Conservation (phyloP, 2,113 vertebrate species). For the Pitta sordida region DNA sequence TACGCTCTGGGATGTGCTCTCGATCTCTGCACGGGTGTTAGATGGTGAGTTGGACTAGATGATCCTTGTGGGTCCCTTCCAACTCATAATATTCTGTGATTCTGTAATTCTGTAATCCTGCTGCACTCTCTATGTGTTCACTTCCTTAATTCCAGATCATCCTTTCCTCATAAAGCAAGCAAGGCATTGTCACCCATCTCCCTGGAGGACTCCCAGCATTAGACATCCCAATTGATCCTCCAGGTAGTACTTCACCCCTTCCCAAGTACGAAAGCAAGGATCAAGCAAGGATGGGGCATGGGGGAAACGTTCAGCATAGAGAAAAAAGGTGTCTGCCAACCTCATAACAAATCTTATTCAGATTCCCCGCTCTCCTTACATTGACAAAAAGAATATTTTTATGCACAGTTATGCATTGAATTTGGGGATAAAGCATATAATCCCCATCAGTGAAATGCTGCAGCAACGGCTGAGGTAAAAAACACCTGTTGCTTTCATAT, state of each 20-base stretch:
- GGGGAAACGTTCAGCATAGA: accelerated
- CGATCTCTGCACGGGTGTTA: too few relatives aligned
- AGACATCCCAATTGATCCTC: background rate
- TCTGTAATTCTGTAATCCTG: too few relatives aligned
- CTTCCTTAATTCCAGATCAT: background rate
- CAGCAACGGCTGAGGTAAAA: background rate
- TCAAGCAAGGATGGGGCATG: background rate
- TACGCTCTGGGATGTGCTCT: too few relatives aligned
- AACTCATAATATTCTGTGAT: too few relatives aligned
- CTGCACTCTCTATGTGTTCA: background rate
- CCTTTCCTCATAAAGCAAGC: background rate
- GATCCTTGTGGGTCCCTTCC: too few relatives aligned
- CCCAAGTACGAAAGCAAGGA: background rate
- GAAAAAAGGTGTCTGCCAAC: background rate
- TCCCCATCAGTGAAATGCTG: background rate
- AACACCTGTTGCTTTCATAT: background rate
- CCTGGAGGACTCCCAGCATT: background rate
- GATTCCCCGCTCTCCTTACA: accelerated
- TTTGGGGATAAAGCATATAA: background rate
- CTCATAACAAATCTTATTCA: background rate
- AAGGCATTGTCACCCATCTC: background rate
- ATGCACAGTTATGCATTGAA: background rate
- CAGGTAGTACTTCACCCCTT: background rate
- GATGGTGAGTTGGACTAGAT: too few relatives aligned
- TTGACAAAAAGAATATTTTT: background rate